These are phyloP conservation scores for Helogale parvula DNA, from an alignment of 2,113 vertebrate species.

Conservation along the genomic window DNA sequence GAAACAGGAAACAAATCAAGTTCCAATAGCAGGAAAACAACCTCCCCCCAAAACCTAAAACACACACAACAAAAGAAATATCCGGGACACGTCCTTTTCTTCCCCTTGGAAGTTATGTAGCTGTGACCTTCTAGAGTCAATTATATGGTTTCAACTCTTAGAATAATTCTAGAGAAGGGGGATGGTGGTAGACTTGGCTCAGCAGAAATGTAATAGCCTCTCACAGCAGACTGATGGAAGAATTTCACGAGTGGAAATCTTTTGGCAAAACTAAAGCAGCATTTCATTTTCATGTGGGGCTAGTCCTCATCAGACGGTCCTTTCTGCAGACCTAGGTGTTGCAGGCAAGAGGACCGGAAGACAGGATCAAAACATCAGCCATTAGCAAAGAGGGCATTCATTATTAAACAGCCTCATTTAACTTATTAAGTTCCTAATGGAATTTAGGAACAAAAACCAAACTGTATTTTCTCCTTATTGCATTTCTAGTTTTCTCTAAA, in stretches of 20 bases:
- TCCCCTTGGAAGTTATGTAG: neutral
- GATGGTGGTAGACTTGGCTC: neutral
- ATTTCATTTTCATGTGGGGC: neutral
- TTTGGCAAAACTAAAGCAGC: neutral
- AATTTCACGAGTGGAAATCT: neutral
- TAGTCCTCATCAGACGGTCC: neutral
- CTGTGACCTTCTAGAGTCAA: neutral
- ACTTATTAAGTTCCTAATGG: neutral
- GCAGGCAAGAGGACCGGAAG: neutral
- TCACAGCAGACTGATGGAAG: neutral
- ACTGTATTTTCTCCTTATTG: neutral
- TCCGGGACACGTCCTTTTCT: neutral
- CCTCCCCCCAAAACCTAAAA: neutral
- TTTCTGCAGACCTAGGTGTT: neutral
- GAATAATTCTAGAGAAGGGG: neutral
- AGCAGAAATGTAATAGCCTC: neutral
- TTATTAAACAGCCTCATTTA: neutral
- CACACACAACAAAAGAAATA: constrained; percentile 33
- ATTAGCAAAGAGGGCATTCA: neutral
- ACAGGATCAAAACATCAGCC: neutral
- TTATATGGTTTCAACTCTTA: neutral
- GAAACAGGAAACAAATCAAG: neutral
- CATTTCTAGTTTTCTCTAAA: neutral
- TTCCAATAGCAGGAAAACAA: neutral
- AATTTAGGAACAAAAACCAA: neutral